Base-by-base conservation (phyloP, 2,888 invertebrate genomes). In the Candidula unifasciata region DNA sequence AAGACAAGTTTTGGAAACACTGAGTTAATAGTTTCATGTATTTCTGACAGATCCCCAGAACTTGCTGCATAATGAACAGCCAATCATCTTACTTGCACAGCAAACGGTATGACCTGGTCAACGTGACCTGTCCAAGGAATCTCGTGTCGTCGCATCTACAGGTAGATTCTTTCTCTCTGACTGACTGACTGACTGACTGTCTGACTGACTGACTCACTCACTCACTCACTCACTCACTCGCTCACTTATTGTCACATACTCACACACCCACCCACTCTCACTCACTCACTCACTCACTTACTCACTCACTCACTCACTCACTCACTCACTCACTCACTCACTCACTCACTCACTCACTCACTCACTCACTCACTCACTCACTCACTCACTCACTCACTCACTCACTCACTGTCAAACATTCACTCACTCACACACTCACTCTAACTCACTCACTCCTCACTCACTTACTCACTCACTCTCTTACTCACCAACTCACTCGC, bases 31-130 rank as follows among this genome's bases (percentile, higher is more conserved):
- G 44, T 44, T 44, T 44, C 44, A 44, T 44, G 44, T 44, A 1
- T 13, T 10, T 10, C 3, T 27, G n/a, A 8, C 52, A 74, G 73
- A 44, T 74, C 8, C 73, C 73, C 0, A 52, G 52, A 52, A 74
- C 73, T 1, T 74, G 73, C 16, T 74, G 73, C 5, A n/a, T n/a
- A 27, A 74, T 74, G 73, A 74, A n/a, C n/a, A 74, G 27, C 52
- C 44, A n/a, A 35, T 27, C 16, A 1, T n/a, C 52, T 3, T 74
- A 74, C 52, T 27, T 74, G 73, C 10, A 74, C 8, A 27, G 52
- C 2, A 52, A 52, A n/a, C 16, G 13, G 44, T 74, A 74, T 18
- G 52, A 44, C 27, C 27, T 52, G 6, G 16, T 24, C 8, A 13
- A 13, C 0, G 13, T 0, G 5, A n/a, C 0, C 27, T 74, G 73